A percentile compares a stretch with the other conserved stretches of the same genome.
Conservation (phyloP, 2,113 vertebrate species). For the Apodemus speciosus region DNA sequence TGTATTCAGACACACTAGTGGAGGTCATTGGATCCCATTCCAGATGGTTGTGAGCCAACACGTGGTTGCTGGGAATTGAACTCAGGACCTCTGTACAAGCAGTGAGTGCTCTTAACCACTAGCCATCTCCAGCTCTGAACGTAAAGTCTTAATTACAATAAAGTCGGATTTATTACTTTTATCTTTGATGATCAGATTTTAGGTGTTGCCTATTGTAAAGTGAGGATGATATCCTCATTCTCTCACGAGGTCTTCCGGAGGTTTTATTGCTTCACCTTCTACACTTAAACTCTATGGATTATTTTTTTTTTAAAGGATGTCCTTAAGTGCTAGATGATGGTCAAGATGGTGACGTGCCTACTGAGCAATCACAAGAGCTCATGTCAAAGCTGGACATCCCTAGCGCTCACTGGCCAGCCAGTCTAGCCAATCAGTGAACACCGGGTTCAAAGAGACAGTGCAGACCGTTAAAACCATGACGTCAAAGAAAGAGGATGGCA, state of each 20-base stretch:
- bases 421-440: neutral
- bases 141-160: conserved; percentile 8
- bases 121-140: too few relatives aligned
- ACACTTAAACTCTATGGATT: too few relatives aligned
- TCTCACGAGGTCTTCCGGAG: too few relatives aligned
- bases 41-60: neutral
- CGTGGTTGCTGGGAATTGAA: neutral
- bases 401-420: neutral
- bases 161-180: neutral
- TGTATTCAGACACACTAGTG: neutral
- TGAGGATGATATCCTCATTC: neutral
- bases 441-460: neutral
- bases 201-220: neutral
- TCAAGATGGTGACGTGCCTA: too few relatives aligned
- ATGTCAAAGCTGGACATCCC: neutral
- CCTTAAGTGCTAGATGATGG: too few relatives aligned
- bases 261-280: too few relatives aligned
- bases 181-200: neutral
- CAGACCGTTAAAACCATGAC: neutral
- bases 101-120: too few relatives aligned
- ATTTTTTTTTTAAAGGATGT: too few relatives aligned
- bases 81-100: neutral
- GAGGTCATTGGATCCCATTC: neutral
- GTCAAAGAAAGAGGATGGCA: neutral
- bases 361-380: neutral